A percentile compares a stretch with the other conserved stretches of the same genome.
Conservation (phyloP, 2,888 invertebrate species). For the Escarpia spicata region DNA sequence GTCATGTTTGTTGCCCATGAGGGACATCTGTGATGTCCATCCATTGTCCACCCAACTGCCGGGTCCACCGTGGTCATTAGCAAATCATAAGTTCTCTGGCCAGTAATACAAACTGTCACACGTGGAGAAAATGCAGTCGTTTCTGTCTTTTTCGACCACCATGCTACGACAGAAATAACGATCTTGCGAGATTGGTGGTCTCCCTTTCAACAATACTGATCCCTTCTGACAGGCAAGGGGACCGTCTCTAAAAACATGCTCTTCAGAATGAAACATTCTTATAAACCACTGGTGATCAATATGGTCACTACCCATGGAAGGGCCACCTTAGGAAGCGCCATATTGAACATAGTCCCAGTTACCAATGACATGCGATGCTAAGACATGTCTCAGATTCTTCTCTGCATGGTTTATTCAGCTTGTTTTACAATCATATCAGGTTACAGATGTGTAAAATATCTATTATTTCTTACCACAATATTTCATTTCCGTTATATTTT, state of each 20-base stretch:
- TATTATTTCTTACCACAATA: background rate
- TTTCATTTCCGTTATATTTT: background rate
- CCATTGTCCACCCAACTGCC: background rate
- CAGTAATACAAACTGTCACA: background rate
- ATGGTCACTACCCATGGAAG: background rate
- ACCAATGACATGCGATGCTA: background rate
- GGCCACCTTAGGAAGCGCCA: background rate
- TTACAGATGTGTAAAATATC: background rate
- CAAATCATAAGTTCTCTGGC: background rate
- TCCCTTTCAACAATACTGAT: background rate
- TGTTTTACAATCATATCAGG: background rate
- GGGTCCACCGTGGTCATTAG: background rate
- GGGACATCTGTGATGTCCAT: background rate
- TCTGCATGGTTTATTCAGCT: background rate
- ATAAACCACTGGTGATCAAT: background rate
- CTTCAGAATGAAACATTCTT: background rate
- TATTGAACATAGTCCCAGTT: background rate
- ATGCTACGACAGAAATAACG: background rate
- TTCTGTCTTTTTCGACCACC: background rate
- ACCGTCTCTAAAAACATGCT: background rate
- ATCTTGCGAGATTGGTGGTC: conserved; percentile 4
- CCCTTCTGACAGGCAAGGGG: background rate
- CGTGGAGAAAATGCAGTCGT: background rate
- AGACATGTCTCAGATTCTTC: background rate
- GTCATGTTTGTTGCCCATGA: background rate